Evolutionary conservation across 1,140 invertebrate species (phyloP), one percentile per base, ranked within the genome.

Genomic region (Bombus pyrosoma): DNA sequence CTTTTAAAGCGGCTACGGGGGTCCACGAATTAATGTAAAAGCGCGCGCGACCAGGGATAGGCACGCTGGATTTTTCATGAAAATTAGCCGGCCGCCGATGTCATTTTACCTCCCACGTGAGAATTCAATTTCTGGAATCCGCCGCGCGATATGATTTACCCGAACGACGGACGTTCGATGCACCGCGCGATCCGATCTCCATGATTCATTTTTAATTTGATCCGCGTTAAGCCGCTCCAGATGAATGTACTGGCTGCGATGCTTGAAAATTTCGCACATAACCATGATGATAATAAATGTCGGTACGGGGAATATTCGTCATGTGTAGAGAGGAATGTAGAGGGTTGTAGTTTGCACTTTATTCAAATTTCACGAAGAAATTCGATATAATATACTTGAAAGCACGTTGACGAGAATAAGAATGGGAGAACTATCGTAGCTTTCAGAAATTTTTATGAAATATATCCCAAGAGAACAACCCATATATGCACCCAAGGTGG

Each of bases 161-260:
- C 28, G 39, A 57, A 37, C 82, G 28, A 10, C 15, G 41, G 28
- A 41, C 32, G 37, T 25, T 59, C 66, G 32, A 83, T 69, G 68
- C 53, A 4, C 18, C 28, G 39, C 64, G n/a, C 66, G 66, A 34
- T 37, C 22, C 64, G 78, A 80, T 74, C 80, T 62, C 80, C n/a
- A 3, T 82, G 47, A 79, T 84, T 77, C 62, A 79, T 71, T 78
- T 84, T 84, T 84, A 78, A 78, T 84, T 84, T n/a, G n/a, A 78
- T 76, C 66, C 43, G 43, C n/a, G 43, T 77, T 68, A 77, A 83
- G 71, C 53, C 41, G 41, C 37, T 22, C 15, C 71, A 18, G 41
- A 32, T 41, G 39, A 43, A 18, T 32, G 22, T 73, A 73, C n/a
- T n/a, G 3, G 12, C 10, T 25, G 41, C 9, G 28, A 32, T n/a